Percentiles rank a stretch among this genome's conserved stretches.
Evolutionary conservation across 2,113 vertebrate genomes (phyloP).

Genomic region (Cariama cristata): DNA sequence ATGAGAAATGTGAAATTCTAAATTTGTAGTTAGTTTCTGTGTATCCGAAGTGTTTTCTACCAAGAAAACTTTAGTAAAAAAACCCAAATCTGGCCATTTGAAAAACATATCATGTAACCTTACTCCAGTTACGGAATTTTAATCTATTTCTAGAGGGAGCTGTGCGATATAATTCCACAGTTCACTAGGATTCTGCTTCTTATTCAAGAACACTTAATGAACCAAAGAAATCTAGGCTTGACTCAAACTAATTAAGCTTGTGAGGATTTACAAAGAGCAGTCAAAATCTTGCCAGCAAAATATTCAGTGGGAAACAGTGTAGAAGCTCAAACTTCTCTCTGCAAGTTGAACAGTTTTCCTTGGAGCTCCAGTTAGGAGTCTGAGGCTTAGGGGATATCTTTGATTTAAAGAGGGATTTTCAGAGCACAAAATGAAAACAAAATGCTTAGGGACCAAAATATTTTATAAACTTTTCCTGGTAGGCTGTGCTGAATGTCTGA

Average conservation of each 20-base stretch:
- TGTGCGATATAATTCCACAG: conserved; percentile 15
- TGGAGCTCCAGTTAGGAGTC: neutral
- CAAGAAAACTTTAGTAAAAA: neutral
- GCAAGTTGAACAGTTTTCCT: conserved; percentile 31
- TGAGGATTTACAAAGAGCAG: conserved; percentile 36
- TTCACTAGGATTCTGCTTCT: conserved; percentile 10
- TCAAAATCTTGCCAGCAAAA: conserved; percentile 25
- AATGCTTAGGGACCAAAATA: conserved; percentile 15
- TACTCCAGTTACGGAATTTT: neutral
- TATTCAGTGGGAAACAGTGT: neutral
- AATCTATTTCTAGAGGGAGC: conserved; percentile 11
- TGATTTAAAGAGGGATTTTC: conserved; percentile 46
- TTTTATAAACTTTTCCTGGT: neutral
- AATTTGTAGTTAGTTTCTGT: neutral
- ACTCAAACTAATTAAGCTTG: conserved; percentile 45
- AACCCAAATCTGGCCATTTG: neutral
- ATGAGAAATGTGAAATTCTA: neutral
- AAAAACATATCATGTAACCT: neutral
- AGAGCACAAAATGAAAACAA: conserved; percentile 52
- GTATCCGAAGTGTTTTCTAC: neutral
- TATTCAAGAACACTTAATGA: conserved; percentile 4
- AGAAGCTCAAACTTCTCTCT: neutral
- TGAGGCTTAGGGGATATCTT: conserved; percentile 12
- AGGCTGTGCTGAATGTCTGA: neutral
- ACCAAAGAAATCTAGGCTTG: conserved; percentile 22